Evolutionary conservation across 37 sponge, comb jelly and placozoan species (phyloP).

Genomic region (Cliona cf. orientalis): DNA sequence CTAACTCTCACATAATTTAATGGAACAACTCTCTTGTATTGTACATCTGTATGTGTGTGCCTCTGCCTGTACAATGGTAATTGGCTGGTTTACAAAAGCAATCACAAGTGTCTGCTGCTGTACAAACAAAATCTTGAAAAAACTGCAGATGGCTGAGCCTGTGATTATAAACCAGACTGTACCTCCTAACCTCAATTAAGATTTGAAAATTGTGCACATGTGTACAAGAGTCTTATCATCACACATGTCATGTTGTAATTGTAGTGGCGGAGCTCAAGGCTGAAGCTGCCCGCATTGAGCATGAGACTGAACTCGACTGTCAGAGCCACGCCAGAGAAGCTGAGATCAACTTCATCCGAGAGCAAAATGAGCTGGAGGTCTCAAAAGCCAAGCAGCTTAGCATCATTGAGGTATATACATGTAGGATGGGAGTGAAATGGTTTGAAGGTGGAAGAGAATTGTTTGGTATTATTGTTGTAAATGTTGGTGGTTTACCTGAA

Average conservation of each 20-base stretch:
- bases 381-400: conserved; percentile 71
- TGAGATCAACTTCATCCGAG: conserved; percentile 74
- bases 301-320: conserved; percentile 71
- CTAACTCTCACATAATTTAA: no score
- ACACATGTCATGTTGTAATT: not conserved
- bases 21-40: no score
- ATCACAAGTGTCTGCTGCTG: no score
- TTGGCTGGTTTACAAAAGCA: no score
- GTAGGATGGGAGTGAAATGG: not conserved
- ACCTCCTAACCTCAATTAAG: not conserved
- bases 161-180: no score
- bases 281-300: conserved; percentile 81
- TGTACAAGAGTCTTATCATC: no score
- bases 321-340: conserved; percentile 62
- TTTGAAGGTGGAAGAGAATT: not conserved
- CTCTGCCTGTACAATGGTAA: no score
- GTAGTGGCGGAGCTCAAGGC: conserved; percentile 84
- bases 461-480: not conserved
- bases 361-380: conserved; percentile 83
- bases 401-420: conserved; percentile 69
- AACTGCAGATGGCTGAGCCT: no score
- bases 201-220: not conserved
- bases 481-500: not conserved
- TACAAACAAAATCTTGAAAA: no score
- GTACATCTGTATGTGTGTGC: no score